Base-by-base conservation (phyloP, 2,888 invertebrate species). In the Troglohyphantes excavatus region DNA sequence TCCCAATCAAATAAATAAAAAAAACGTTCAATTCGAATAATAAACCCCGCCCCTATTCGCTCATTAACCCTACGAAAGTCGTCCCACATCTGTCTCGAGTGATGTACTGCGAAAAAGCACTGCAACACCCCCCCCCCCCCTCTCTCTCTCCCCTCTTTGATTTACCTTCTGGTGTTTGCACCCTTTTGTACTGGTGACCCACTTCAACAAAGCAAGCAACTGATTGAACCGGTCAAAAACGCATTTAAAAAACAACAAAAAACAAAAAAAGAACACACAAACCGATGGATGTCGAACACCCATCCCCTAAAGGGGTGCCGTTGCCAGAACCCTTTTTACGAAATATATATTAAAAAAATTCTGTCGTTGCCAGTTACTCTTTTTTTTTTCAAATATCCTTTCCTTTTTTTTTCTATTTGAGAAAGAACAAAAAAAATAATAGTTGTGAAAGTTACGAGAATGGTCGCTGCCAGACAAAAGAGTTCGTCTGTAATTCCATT, bases 251-350 rank as follows among this genome's bases (percentile, higher is more conserved):
- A n/a, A n/a, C n/a, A n/a, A n/a, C n/a, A n/a, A n/a, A n/a, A n/a
- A n/a, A n/a, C n/a, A n/a, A n/a, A 59, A 61, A 43, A 75, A 46
- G 29, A 29, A 53, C 26, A 46, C 17, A 6, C 19, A 21, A 65
- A 43, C 17, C 29, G 70, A 85, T 78, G 39, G 61, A 79, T 79
- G 63, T 79, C 79, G 65, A 87, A 87, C 86, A 87, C 86, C 78
- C 86, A 39, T 87, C 86, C 72, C 86, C 79, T 17, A 13, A 53
- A 46, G 39, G 63, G 79, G 85, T 61, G 82, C 65, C 46, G 70
- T 82, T 70, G 59, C 79, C 53, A 33, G 33, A 33, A 6, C 3
- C 33, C 3, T 33, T n/a, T n/a, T n/a, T n/a, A n/a, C n/a, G n/a
- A n/a, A n/a, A n/a, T n/a, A n/a, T n/a, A n/a, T n/a, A n/a, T n/a